Percentiles rank a stretch among this genome's conserved stretches.
Evolutionary conservation across 2,113 vertebrate genomes (phyloP).

Genomic region (Dascyllus trimaculatus): DNA sequence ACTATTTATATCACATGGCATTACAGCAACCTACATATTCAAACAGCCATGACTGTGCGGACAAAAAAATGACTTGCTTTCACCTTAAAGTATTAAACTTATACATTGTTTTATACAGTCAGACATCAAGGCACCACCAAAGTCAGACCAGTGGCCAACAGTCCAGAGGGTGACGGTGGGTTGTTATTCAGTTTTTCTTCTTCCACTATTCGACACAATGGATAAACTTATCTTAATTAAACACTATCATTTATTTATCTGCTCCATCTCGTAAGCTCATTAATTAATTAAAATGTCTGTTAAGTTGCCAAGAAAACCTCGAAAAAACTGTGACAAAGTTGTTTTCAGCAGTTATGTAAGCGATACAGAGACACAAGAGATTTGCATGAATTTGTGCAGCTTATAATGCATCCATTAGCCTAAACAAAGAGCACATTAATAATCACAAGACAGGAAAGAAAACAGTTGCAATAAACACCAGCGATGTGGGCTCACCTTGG

Average conservation of each 20-base stretch:
- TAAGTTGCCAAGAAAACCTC: neutral
- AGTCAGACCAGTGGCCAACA: neutral
- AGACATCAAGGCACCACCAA: neutral
- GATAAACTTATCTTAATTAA: neutral
- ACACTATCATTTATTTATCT: neutral
- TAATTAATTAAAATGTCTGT: neutral
- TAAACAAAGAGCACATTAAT: neutral
- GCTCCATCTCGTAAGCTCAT: neutral
- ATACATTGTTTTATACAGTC: neutral
- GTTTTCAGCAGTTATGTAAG: no score
- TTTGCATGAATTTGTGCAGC: neutral
- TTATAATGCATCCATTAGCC: neutral
- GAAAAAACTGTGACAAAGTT: no score
- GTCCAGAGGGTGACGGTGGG: neutral
- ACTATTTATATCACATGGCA: no score
- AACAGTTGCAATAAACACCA: neutral
- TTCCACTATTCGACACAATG: neutral
- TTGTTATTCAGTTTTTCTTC: neutral
- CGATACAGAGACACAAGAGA: no score
- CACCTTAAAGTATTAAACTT: neutral
- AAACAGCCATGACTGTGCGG: neutral
- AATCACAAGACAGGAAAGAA: neutral
- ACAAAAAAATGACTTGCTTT: neutral
- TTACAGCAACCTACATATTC: no score
- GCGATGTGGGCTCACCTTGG: constrained; percentile 83